Evolutionary conservation across 1,140 invertebrate genomes (phyloP).

Genomic region (Drosophila nikananu): DNA sequence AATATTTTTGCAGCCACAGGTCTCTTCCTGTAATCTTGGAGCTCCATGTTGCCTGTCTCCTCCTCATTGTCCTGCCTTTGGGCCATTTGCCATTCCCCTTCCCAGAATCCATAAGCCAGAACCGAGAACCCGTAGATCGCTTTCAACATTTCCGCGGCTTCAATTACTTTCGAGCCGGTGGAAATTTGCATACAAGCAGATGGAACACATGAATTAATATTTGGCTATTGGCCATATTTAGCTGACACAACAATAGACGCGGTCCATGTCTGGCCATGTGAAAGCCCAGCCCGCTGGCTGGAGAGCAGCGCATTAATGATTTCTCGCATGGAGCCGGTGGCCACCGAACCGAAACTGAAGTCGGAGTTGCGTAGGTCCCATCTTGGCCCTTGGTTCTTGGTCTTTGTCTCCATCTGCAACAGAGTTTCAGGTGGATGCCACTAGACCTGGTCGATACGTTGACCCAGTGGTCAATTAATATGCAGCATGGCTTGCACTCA

Average conservation of each 20-base stretch:
- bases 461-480: conserved; percentile 79
- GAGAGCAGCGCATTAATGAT: conserved; percentile 42
- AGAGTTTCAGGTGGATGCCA: conserved; percentile 20
- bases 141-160: conserved; percentile 74
- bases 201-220: conserved; percentile 77
- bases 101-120: conserved; percentile 28
- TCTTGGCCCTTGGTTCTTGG: conserved; percentile 39
- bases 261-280: conserved; percentile 48
- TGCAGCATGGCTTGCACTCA: conserved; percentile 52
- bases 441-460: conserved; percentile 62
- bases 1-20: neutral
- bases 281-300: conserved; percentile 28
- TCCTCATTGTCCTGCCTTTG: conserved; percentile 53
- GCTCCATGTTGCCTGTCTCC: conserved; percentile 26
- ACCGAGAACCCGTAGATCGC: conserved; percentile 26
- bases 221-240: conserved; percentile 83
- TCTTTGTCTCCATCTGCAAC: conserved; percentile 17
- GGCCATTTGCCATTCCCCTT: conserved; percentile 12
- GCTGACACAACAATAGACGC: conserved; percentile 78
- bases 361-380: conserved; percentile 21
- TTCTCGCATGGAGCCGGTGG: conserved; percentile 38
- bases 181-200: conserved; percentile 75
- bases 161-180: conserved; percentile 69
- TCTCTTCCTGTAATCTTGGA: conserved; percentile 12
- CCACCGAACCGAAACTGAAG: conserved; percentile 13